A percentile compares a stretch with the other conserved stretches of the same genome.
These are phyloP conservation scores for Lepidochrysops patricia DNA, from an alignment of 2,888 invertebrate genomes.

Conservation along the genomic window DNA sequence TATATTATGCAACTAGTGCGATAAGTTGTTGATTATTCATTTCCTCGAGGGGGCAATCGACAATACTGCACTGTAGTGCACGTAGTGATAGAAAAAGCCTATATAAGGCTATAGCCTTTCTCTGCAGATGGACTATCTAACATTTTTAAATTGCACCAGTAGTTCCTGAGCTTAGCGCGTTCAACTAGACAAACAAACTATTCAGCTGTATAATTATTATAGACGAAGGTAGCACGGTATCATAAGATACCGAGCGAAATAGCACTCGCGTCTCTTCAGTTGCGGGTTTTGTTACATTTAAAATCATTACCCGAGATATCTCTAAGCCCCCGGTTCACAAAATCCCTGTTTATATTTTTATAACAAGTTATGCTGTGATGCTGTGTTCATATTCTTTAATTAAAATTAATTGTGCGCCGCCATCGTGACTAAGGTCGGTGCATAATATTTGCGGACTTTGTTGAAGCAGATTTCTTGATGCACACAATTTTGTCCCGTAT, in stretches of 20 bases:
- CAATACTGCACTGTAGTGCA: too few species aligned
- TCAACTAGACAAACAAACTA: too few species aligned
- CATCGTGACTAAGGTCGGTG: not conserved
- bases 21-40: too few species aligned
- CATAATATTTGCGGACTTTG: not conserved
- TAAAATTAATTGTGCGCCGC: not conserved
- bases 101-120: too few species aligned
- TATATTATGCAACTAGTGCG: too few species aligned
- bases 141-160: too few species aligned
- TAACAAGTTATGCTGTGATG: not conserved
- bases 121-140: too few species aligned
- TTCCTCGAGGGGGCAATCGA: too few species aligned
- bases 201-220: too few species aligned
- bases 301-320: not conserved
- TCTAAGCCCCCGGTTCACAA: not conserved
- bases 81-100: too few species aligned
- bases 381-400: not conserved
- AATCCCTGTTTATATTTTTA: not conserved
- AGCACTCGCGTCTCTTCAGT: not conserved
- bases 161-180: too few species aligned
- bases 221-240: not conserved
- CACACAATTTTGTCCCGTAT: constrained; percentile 1
- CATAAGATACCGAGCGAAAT: not conserved
- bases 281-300: not conserved
- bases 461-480: not conserved